Evolutionary conservation across 2,888 invertebrate genomes (phyloP).

Genomic region (Anthrax anthrax): DNA sequence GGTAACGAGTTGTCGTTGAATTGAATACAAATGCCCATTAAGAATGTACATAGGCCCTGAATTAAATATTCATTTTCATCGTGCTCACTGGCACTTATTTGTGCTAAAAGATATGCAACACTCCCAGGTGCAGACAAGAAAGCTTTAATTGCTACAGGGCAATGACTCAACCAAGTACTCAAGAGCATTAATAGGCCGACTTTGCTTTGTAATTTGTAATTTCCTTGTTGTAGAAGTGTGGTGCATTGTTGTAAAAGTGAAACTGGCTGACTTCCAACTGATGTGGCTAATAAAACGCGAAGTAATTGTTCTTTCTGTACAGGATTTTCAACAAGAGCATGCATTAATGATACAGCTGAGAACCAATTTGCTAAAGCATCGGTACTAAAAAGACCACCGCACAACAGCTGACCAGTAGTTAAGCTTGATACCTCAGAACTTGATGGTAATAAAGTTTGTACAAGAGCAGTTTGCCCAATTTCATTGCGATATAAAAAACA

Average conservation of each 20-base stretch:
- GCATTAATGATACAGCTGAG: conserved; percentile 78
- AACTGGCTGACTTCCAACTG: conserved; percentile 69
- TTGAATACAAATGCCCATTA: conserved; percentile 82
- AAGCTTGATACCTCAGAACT: conserved; percentile 56
- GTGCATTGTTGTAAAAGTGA: conserved; percentile 83
- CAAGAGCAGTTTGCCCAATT: conserved; percentile 69
- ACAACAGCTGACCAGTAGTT: conserved; percentile 78
- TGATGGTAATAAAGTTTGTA: conserved; percentile 84
- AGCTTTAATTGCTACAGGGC: conserved; percentile 66
- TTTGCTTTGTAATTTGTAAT: conserved; percentile 50
- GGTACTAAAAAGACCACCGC: conserved; percentile 78
- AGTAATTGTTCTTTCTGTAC: conserved; percentile 80
- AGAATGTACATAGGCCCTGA: conserved; percentile 79
- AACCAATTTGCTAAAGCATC: conserved; percentile 93
- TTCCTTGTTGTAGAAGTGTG: conserved; percentile 64
- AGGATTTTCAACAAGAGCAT: conserved; percentile 74
- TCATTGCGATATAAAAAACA: conserved; percentile 91
- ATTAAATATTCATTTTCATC: conserved; percentile 83
- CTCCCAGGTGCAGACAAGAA: conserved; percentile 68
- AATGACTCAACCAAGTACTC: conserved; percentile 74
- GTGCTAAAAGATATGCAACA: conserved; percentile 70
- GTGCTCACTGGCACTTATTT: conserved; percentile 68
- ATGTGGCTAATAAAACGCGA: conserved; percentile 77
- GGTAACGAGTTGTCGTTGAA: conserved; percentile 73
- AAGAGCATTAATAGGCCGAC: conserved; percentile 84